Evolutionary conservation across 2,888 invertebrate species (phyloP), one percentile per base, ranked within the genome.

Genomic region (Agriotes lineatus): DNA sequence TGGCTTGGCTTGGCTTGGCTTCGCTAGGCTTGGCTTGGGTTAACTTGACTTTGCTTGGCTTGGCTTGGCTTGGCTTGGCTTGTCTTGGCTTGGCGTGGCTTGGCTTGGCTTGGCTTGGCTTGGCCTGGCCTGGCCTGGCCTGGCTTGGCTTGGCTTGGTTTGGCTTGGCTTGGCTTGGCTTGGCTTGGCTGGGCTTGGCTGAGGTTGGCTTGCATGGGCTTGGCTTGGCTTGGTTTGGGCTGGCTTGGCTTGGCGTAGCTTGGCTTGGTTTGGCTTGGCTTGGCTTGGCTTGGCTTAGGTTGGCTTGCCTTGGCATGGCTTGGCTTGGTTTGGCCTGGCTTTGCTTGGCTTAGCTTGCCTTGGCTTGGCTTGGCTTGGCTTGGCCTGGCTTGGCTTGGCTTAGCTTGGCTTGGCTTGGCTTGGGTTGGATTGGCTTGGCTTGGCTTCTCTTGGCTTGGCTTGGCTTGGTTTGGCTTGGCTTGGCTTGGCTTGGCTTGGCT

Each of bases 191-290:
- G 3, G 25, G 7, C 25, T 25, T 25, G 25, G 7, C 25, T 25
- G 3, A 7, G 7, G 4, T 25, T 5, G 25, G 7, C 25, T 25
- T 25, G 25, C 3, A 5, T 25, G 3, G 25, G 7, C 7, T 25
- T 25, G 25, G 7, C 7, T 25, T 25, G 25, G 7, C 7, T 25
- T 25, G 25, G 7, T 25, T 25, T n/a, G 35, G n/a, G 9, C n/a
- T 25, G 25, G 7, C 35, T 37, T n/a, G 35, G n/a, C 35, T 37
- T n/a, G 35, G n/a, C 35, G 5, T n/a, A n/a, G n/a, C 35, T 37
- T n/a, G 35, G n/a, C 35, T 37, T 37, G 35, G n/a, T n/a, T 37
- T 37, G 35, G n/a, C 35, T 37, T n/a, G 35, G n/a, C 35, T 37
- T n/a, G n/a, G n/a, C 35, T 37, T 37, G 35, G n/a, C 35, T 37